Evolutionary conservation across 1,140 invertebrate genomes (phyloP).

Genomic region (Grapholita molesta): DNA sequence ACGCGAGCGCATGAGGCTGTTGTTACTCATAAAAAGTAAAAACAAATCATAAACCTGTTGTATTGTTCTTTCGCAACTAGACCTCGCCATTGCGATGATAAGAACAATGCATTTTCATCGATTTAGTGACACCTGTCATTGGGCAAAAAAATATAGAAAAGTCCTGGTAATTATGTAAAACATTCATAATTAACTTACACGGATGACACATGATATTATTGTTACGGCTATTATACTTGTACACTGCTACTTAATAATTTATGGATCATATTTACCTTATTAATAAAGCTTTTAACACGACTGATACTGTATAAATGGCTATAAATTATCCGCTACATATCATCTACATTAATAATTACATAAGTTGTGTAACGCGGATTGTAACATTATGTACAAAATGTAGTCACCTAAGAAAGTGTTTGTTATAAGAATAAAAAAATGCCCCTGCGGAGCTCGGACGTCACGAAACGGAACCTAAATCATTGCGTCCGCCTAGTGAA

Average conservation of each 20-base stretch:
- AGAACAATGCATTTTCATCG: slow-evolving; percentile 49
- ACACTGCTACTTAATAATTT: not conserved
- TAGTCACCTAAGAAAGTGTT: slow-evolving; percentile 41
- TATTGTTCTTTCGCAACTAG: slow-evolving; percentile 66
- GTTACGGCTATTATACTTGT: not conserved
- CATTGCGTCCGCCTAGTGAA: slow-evolving; percentile 52
- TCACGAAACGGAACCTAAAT: slow-evolving; percentile 60
- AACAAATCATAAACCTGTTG: slow-evolving; percentile 66
- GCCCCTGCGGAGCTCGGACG: slow-evolving; percentile 27
- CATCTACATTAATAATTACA: not conserved
- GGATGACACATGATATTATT: not conserved
- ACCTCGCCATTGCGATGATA: slow-evolving; percentile 51
- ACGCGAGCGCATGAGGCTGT: slow-evolving; percentile 23
- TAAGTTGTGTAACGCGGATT: not conserved
- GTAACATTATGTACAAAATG: slow-evolving; percentile 22
- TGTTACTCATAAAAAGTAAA: slow-evolving; percentile 50
- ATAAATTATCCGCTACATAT: not conserved
- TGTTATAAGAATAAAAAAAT: not conserved
- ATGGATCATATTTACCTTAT: not conserved
- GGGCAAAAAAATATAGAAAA: slow-evolving; percentile 23
- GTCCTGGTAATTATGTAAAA: not conserved
- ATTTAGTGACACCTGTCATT: slow-evolving; percentile 53
- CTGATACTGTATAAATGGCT: not conserved
- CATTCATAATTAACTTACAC: not conserved
- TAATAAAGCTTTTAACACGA: not conserved